Percentiles rank a stretch among this genome's conserved stretches.
phyloP scores from a whole-genome alignment of 1,140 invertebrate species.

The Drosophila gunungcola region DNA sequence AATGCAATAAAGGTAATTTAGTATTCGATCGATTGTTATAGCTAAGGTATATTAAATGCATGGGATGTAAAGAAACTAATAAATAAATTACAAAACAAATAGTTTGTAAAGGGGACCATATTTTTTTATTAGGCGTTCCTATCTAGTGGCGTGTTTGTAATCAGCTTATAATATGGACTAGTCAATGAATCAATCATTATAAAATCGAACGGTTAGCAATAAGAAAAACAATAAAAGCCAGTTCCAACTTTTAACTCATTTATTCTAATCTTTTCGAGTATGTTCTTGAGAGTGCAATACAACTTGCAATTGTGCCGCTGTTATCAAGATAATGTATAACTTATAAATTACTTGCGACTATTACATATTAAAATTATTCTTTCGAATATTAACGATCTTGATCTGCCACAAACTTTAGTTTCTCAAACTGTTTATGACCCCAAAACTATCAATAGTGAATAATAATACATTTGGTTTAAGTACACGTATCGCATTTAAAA shows the following conservation, averaged over 20 bases:
- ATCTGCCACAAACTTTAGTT: no score
- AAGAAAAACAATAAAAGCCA: constrained; percentile 23
- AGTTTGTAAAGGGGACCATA: no score
- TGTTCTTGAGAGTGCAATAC: constrained; percentile 19
- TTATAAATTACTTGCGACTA: constrained; percentile 1
- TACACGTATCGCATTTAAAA: no score
- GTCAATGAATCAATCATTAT: constrained; percentile 70
- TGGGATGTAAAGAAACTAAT: no score
- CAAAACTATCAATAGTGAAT: no score
- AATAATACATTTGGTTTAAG: no score
- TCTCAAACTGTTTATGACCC: no score
- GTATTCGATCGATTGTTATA: no score
- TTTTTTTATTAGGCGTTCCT: not conserved
- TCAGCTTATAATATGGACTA: constrained; percentile 2
- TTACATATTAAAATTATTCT: constrained; percentile 5
- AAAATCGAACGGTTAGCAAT: constrained; percentile 46
- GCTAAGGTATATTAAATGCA: no score
- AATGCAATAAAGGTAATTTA: no score
- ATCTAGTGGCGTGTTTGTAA: not conserved
- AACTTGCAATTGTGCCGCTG: constrained; percentile 4
- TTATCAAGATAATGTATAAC: constrained; percentile 7
- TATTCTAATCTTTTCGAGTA: constrained; percentile 19
- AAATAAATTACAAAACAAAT: no score
- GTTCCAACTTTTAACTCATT: constrained; percentile 4
- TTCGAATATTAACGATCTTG: not conserved